A percentile compares a stretch with the other conserved stretches of the same genome.
Evolutionary conservation across 2,797 vertebrate species (phyloP).

Genomic region (Megaceryle alcyon): DNA sequence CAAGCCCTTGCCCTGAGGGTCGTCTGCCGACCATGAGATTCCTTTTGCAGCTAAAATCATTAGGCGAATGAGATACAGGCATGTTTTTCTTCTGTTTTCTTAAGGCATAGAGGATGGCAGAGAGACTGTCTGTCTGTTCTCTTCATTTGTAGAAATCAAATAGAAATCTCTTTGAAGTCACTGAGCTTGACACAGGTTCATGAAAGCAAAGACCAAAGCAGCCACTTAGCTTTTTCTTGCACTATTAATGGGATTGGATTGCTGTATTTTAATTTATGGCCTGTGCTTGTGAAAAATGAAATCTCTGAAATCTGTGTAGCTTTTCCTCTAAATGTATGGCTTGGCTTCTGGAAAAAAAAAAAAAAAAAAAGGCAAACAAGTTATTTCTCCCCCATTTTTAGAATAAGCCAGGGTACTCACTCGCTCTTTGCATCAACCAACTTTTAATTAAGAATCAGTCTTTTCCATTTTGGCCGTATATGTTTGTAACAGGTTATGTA

Average conservation of each 20-base stretch:
- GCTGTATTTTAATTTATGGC: conserved; percentile 51
- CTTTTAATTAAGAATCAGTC: neutral
- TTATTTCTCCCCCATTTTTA: conserved; percentile 15
- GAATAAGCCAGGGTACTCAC: neutral
- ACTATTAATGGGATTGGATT: conserved; percentile 44
- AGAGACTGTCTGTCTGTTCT: conserved; percentile 62
- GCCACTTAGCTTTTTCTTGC: conserved; percentile 45
- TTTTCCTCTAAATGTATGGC: neutral
- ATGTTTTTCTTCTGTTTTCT: conserved; percentile 57
- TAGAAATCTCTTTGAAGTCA: conserved; percentile 60
- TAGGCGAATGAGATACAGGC: conserved; percentile 54
- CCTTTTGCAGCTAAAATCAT: conserved; percentile 63
- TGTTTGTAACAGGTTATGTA: neutral
- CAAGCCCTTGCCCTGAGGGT: conserved; percentile 48
- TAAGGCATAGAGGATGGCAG: conserved; percentile 41
- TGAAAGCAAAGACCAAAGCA: conserved; percentile 43
- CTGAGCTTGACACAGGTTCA: conserved; percentile 42
- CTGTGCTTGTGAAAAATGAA: conserved; percentile 31
- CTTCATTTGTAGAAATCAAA: conserved; percentile 59
- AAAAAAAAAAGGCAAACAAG: conserved; percentile 2
- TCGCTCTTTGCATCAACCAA: neutral
- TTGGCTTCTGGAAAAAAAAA: neutral
- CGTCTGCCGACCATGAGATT: conserved; percentile 36
- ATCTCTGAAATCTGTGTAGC: conserved; percentile 35
- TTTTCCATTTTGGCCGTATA: neutral